Percentiles rank a stretch among this genome's conserved stretches.
These are phyloP conservation scores for Doris montereyensis DNA, from an alignment of 2,888 invertebrate species.

Conservation along the genomic window DNA sequence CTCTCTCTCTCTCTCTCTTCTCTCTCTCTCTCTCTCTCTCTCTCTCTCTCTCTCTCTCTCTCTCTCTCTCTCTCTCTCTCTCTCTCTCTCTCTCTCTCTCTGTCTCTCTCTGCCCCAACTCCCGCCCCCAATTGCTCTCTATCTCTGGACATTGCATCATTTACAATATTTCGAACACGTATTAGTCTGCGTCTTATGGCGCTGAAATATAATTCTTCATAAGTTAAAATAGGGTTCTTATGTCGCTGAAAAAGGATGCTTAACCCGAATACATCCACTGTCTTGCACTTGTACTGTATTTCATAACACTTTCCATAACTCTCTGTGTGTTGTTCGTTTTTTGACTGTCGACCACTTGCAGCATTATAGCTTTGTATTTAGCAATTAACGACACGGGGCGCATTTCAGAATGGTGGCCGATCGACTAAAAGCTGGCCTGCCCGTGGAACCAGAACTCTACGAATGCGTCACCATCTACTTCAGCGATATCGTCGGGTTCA, in stretches of 20 bases:
- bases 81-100: background rate
- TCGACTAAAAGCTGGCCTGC: constrained; percentile 87
- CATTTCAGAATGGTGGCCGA: constrained; percentile 79
- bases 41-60: constrained; percentile 9
- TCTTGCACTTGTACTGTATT: background rate
- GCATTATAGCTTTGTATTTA: background rate
- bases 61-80: background rate
- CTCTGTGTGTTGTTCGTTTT: background rate
- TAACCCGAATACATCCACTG: no score
- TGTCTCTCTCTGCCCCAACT: background rate
- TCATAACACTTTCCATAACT: background rate
- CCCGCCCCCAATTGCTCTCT: background rate
- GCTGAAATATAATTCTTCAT: no score
- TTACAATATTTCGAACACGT: no score
- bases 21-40: constrained; percentile 17
- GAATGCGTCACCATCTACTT: constrained; percentile 94
- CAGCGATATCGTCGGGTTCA: constrained; percentile 79
- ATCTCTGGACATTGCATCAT: background rate
- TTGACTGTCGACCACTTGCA: background rate
- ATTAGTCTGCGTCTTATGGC: no score
- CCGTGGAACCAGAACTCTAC: constrained; percentile 91
- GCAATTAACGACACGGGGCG: background rate
- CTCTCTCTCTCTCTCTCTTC: background rate
- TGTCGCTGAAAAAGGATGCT: no score
- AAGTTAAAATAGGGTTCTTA: no score